Evolutionary conservation across 2,888 invertebrate species (phyloP).

Genomic region (Asteroscopus sphinx): DNA sequence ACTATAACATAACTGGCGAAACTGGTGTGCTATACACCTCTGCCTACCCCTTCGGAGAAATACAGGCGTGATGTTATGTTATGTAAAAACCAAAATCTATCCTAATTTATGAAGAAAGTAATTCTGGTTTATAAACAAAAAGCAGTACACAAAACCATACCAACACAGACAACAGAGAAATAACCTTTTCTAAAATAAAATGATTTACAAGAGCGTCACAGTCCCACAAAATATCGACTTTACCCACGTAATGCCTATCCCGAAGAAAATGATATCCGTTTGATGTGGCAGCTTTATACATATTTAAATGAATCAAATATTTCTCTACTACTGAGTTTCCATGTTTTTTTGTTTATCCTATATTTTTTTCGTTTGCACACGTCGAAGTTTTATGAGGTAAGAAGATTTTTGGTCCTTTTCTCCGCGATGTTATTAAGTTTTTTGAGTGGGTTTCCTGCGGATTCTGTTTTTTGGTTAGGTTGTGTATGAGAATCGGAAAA

Average conservation of each 20-base stretch:
- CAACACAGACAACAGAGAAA: constrained; percentile 8
- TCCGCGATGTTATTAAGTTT: constrained; percentile 46
- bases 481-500: too few species aligned
- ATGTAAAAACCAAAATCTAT: too few species aligned
- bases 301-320: constrained; percentile 73
- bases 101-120: background rate
- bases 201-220: constrained; percentile 37
- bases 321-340: constrained; percentile 49
- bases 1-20: too few species aligned
- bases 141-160: background rate
- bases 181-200: constrained; percentile 45
- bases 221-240: constrained; percentile 43
- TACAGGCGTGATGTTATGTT: too few species aligned
- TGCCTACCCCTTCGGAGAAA: too few species aligned
- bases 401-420: constrained; percentile 51
- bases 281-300: constrained; percentile 69
- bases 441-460: constrained; percentile 24
- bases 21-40: too few species aligned
- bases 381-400: constrained; percentile 48
- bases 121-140: background rate
- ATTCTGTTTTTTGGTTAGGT: background rate
- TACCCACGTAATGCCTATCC: constrained; percentile 53
- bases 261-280: constrained; percentile 64
- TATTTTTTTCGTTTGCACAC: constrained; percentile 35
- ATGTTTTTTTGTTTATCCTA: constrained; percentile 52